A percentile compares a stretch with the other conserved stretches of the same genome.
These are phyloP conservation scores for Metopolophium dirhodum DNA, from an alignment of 1,140 invertebrate species.

Conservation along the genomic window DNA sequence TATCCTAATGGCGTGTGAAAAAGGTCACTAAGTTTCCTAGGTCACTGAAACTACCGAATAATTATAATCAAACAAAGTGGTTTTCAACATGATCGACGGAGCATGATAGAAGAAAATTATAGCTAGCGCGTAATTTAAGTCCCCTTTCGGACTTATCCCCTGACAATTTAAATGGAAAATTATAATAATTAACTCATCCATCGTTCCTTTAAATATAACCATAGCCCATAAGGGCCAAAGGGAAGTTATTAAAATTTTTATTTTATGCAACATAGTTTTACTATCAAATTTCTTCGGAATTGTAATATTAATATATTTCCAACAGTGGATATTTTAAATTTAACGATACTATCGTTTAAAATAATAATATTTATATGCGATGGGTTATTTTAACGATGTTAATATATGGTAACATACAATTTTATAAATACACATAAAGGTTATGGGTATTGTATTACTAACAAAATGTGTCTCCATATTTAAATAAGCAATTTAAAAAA, in stretches of 20 bases:
- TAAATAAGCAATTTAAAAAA: too few species aligned
- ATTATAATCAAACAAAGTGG: constrained; percentile 40
- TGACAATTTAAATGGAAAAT: background rate
- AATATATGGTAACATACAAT: too few species aligned
- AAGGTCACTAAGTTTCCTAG: background rate
- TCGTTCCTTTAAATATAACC: background rate
- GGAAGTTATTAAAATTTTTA: background rate
- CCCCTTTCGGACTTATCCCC: background rate
- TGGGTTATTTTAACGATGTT: too few species aligned
- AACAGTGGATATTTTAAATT: too few species aligned
- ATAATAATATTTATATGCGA: too few species aligned
- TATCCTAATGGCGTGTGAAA: background rate
- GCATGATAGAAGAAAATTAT: constrained; percentile 37
- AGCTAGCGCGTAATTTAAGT: background rate
- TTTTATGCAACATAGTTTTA: background rate
- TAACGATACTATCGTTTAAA: too few species aligned
- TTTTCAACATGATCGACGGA: constrained; percentile 32
- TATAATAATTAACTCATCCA: background rate
- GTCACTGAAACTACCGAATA: constrained; percentile 13
- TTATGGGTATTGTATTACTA: too few species aligned
- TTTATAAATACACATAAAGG: too few species aligned
- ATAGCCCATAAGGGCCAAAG: background rate
- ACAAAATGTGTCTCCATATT: too few species aligned
- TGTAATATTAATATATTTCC: background rate
- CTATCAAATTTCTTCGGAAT: background rate